These are phyloP conservation scores for Rugalucina vietnamica DNA, from an alignment of 2,888 invertebrate genomes.

Conservation along the genomic window DNA sequence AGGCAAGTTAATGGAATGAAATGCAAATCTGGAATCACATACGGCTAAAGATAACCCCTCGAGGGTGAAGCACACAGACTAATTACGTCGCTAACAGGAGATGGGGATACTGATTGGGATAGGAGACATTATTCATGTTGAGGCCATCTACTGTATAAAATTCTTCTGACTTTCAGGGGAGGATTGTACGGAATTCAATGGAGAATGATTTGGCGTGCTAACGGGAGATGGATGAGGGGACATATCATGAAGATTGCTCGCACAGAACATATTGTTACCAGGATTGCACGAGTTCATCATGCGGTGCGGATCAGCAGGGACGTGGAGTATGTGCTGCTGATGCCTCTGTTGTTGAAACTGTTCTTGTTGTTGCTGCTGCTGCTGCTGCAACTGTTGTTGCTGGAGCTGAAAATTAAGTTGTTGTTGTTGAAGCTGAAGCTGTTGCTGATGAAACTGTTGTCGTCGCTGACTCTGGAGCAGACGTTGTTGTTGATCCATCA, in stretches of 20 bases:
- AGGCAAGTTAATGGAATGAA: no score
- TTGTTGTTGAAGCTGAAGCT: slow-evolving; percentile 61
- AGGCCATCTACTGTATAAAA: slow-evolving; percentile 88
- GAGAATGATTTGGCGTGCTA: slow-evolving; percentile 51
- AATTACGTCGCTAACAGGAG: slow-evolving; percentile 94
- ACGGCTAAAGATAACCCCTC: not conserved
- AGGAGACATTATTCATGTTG: slow-evolving; percentile 84
- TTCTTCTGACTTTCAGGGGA: slow-evolving; percentile 78
- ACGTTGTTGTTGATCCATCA: slow-evolving; percentile 77
- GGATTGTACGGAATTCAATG: slow-evolving; percentile 60
- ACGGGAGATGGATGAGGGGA: slow-evolving; percentile 58
- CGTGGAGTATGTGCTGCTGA: slow-evolving; percentile 53
- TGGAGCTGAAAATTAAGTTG: slow-evolving; percentile 64
- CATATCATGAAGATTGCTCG: slow-evolving; percentile 58
- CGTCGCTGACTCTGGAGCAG: slow-evolving; percentile 69
- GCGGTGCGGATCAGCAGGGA: slow-evolving; percentile 49
- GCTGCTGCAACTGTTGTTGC: slow-evolving; percentile 63
- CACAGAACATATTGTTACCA: not conserved
- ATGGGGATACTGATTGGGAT: slow-evolving; percentile 89
- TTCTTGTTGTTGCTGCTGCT: slow-evolving; percentile 49
- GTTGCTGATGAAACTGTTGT: slow-evolving; percentile 83
- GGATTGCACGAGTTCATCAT: not conserved
- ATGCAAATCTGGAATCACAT: not conserved
- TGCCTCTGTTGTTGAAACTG: slow-evolving; percentile 33
- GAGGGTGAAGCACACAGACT: not conserved